Percentiles rank a stretch among this genome's conserved stretches.
phyloP scores from a whole-genome alignment of 2,797 vertebrate species.

The Diplodus sargus region DNA sequence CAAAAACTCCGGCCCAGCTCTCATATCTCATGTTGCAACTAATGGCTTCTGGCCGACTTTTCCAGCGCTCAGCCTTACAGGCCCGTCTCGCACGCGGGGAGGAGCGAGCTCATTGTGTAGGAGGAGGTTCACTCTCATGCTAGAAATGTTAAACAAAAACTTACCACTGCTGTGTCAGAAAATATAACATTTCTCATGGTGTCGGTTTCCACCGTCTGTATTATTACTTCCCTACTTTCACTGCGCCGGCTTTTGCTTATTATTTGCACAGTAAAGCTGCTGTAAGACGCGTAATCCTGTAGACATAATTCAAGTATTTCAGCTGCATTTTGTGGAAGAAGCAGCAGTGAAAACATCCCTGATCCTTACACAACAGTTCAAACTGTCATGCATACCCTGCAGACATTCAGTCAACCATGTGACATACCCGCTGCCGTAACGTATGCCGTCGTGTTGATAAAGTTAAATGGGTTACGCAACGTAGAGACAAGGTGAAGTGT shows the following conservation, averaged over 20 bases:
- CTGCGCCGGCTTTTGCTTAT: neutral
- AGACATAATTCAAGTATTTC: neutral
- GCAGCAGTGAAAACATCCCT: constrained; percentile 29
- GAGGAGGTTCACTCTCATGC: constrained; percentile 30
- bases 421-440: constrained; percentile 17
- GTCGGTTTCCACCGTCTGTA: neutral
- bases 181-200: neutral
- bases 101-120: constrained; percentile 24
- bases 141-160: constrained; percentile 1
- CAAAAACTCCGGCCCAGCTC: constrained; percentile 86
- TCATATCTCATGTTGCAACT: constrained; percentile 82
- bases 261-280: neutral
- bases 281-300: neutral
- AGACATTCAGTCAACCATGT: constrained; percentile 10
- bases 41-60: constrained; percentile 71
- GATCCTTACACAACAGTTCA: constrained; percentile 43
- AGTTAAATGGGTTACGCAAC: constrained; percentile 46
- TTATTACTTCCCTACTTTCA: neutral
- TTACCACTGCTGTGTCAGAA: neutral
- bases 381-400: constrained; percentile 11
- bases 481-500: constrained; percentile 53
- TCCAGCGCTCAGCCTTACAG: constrained; percentile 51
- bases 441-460: constrained; percentile 45
- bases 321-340: neutral
- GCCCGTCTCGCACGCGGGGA: constrained; percentile 48